Base-by-base conservation (phyloP, 2,888 invertebrate genomes). In the Didymodactylos carnosus region DNA sequence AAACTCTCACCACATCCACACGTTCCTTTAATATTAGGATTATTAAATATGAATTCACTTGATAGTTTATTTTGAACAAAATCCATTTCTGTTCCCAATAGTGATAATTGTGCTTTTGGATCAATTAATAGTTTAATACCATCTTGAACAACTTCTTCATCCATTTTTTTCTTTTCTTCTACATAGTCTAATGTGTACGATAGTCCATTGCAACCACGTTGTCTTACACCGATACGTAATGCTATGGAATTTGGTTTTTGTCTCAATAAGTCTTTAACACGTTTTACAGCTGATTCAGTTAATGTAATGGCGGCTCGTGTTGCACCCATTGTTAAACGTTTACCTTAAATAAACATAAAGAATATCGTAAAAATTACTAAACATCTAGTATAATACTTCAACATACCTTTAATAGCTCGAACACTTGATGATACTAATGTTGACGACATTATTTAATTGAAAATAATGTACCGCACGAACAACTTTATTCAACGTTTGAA, bases 1-100 rank as follows among this genome's bases (percentile, higher is more conserved):
- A 98, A 98, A 77, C 95, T 97, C 88, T 99, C 98, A 74, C 98
- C 98, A 86, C 98, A 99, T 62, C 98, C 98, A 85, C 98, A 99
- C 14, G 94, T 97, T 75, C 97, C 97, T 87, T 95, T 97, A 77
- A 98, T 94, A 83, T 99, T 99, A 40, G 98, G 98, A 87, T 99
- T 99, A 81, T 95, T 94, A 83, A 99, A 99, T 73, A 99, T 91
- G 87, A 99, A 99, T 84, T 97, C 98, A 51, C 94, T 89, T 77
- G 91, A 88, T 53, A 99, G 86, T 84, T 92, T 91, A 75, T 87
- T 87, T 85, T 93, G 89, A 25, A 93, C 89, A 84, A 87, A 99
- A 85, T 99, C 98, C 98, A 99, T 99, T 88, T 98, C 97, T 75
- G 97, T 95, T 73, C 98, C 98, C 80, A 99, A 85, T 76, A 99